Percentiles rank a stretch among this genome's conserved stretches.
Conservation (phyloP, 2,113 vertebrate species). For the Misgurnus mizolepis region DNA sequence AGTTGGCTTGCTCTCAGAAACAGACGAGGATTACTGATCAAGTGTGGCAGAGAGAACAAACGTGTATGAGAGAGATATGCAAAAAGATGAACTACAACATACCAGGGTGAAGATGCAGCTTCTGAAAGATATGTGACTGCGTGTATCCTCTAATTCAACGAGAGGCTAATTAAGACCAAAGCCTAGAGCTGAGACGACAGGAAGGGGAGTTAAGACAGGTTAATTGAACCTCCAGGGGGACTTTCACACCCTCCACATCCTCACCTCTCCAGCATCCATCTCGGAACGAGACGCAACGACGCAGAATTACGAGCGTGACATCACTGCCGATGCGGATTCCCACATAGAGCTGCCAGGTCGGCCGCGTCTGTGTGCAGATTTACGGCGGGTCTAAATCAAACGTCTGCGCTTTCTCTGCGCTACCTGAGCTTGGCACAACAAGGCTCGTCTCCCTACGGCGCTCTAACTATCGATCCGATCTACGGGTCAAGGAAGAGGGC, state of each 20-base stretch:
- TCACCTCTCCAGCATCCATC: slow-evolving; percentile 72
- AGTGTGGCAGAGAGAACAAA: slow-evolving; percentile 50
- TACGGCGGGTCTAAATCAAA: slow-evolving; percentile 65
- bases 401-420: slow-evolving; percentile 63
- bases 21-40: slow-evolving; percentile 59
- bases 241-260: slow-evolving; percentile 68
- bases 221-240: slow-evolving; percentile 79
- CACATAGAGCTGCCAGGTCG: slow-evolving; percentile 66
- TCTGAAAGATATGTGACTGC: slow-evolving; percentile 1
- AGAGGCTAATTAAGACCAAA: slow-evolving; percentile 73
- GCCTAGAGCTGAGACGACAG: slow-evolving; percentile 23
- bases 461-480: slow-evolving; percentile 74
- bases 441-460: slow-evolving; percentile 63
- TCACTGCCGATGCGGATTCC: slow-evolving; percentile 71
- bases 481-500: slow-evolving; percentile 65
- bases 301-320: slow-evolving; percentile 74
- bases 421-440: slow-evolving; percentile 43
- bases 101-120: slow-evolving; percentile 16
- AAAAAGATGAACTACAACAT: slow-evolving; percentile 4
- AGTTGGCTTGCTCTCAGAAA: slow-evolving; percentile 70
- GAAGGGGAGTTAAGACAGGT: slow-evolving; percentile 71
- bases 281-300: slow-evolving; percentile 65
- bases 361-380: slow-evolving; percentile 68
- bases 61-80: slow-evolving; percentile 46
- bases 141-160: slow-evolving; percentile 67